Evolutionary conservation across 2,113 vertebrate genomes (phyloP).

Genomic region (Indicator indicator): DNA sequence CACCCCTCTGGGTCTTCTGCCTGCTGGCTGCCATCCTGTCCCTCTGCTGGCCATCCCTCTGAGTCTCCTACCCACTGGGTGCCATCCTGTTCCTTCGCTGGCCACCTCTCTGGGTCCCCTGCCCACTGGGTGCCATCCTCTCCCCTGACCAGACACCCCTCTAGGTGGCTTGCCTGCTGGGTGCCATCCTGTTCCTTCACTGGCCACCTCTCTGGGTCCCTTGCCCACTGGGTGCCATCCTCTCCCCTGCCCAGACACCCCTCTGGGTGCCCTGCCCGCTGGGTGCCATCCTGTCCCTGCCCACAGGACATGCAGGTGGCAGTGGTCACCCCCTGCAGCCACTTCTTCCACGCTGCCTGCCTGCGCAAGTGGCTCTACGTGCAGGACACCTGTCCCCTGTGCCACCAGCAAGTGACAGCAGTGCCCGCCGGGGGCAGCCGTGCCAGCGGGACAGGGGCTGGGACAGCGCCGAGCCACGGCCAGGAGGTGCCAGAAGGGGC

Average conservation of each 20-base stretch:
- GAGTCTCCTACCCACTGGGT: too few relatives aligned
- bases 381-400: slow-evolving; percentile 89
- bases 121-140: too few relatives aligned
- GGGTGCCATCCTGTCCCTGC: background rate
- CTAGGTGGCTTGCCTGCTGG: too few relatives aligned
- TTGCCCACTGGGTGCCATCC: background rate
- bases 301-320: slow-evolving; percentile 84
- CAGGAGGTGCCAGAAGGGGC: background rate
- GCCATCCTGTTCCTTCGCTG: too few relatives aligned
- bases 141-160: background rate
- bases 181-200: too few relatives aligned
- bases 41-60: too few relatives aligned
- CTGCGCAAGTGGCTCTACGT: slow-evolving; percentile 89
- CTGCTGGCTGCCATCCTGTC: too few relatives aligned
- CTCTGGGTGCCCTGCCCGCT: too few relatives aligned
- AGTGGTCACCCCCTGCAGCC: slow-evolving; percentile 83
- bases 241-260: too few relatives aligned
- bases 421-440: fast-evolving
- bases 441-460: background rate
- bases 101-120: too few relatives aligned
- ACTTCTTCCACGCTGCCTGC: slow-evolving; percentile 85
- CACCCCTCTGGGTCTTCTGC: too few relatives aligned
- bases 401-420: slow-evolving; percentile 77
- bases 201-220: too few relatives aligned
- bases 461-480: background rate